Evolutionary conservation across 2,113 vertebrate genomes (phyloP).

Genomic region (Synchiropus splendidus): DNA sequence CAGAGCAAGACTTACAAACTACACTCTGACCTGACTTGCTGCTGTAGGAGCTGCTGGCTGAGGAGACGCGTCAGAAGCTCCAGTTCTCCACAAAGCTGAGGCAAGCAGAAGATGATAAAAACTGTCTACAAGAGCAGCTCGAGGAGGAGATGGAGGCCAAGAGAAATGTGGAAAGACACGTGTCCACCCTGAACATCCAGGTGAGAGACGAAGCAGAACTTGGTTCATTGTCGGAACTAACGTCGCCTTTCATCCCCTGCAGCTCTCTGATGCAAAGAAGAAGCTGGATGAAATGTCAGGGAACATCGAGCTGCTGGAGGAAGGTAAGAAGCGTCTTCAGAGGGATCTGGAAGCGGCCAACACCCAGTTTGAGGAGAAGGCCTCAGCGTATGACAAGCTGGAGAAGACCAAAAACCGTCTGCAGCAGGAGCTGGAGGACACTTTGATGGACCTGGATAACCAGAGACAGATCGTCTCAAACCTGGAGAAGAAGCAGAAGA

Average conservation of each 20-base stretch:
- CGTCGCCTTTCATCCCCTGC: slow-evolving; percentile 7
- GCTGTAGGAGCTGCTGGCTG: slow-evolving; percentile 85
- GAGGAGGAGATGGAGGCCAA: slow-evolving; percentile 89
- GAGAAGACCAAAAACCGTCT: slow-evolving; percentile 92
- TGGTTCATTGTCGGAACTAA: not conserved
- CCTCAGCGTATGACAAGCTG: slow-evolving; percentile 85
- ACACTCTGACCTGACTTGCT: slow-evolving; percentile 2
- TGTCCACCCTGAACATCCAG: slow-evolving; percentile 86
- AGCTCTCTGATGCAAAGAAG: slow-evolving; percentile 90
- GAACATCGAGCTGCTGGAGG: slow-evolving; percentile 80
- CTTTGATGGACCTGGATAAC: slow-evolving; percentile 86
- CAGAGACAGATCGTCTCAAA: slow-evolving; percentile 91
- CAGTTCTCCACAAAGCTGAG: slow-evolving; percentile 85
- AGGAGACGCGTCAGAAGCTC: slow-evolving; percentile 89
- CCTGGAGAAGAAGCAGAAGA: slow-evolving; percentile 96
- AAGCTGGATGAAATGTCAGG: slow-evolving; percentile 78
- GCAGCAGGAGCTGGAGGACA: slow-evolving; percentile 90
- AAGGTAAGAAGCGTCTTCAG: slow-evolving; percentile 86
- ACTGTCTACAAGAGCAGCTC: slow-evolving; percentile 86
- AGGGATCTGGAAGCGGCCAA: slow-evolving; percentile 82
- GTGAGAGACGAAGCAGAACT: slow-evolving; percentile 56
- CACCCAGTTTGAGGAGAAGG: slow-evolving; percentile 87
- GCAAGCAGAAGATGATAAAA: slow-evolving; percentile 84
- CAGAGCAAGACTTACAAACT: too few relatives aligned
- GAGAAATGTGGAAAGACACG: slow-evolving; percentile 84